Evolutionary conservation across 2,797 vertebrate genomes (phyloP), one percentile per base, ranked within the genome.

Genomic region (Salmo trutta): DNA sequence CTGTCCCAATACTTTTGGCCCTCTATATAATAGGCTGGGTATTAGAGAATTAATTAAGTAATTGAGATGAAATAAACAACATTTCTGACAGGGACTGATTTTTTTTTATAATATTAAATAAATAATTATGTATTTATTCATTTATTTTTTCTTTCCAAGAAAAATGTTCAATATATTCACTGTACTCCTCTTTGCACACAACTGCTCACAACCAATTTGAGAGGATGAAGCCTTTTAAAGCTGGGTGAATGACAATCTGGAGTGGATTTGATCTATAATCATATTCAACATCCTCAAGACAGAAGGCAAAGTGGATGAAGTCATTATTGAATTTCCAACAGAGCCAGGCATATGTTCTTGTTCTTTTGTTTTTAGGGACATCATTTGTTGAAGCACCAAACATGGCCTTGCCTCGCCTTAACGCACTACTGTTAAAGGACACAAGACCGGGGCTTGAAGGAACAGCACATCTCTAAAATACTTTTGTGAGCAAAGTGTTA

Each of bases 271-370:
- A 14, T 4, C 21, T 65, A 3, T 89, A 84, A 88, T 81, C 56
- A 74, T 85, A 86, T 86, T 82, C 75, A 71, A 70, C 64, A 76
- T 80, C 67, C 73, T 86, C 81, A 83, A 80, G 82, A 81, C 81
- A 85, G 79, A 62, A 74, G 73, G 83, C 73, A 80, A 80, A 85
- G 81, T 84, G 79, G 80, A 90, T 86, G 62, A 83, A 89, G 83
- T 86, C 67, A 31, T 87, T 86, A 87, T 88, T 84, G 76, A 47
- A 84, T 86, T 84, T 80, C 67, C 24, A 79, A 80, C 41, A 66
- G 77, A 82, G 75, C 71, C 82, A 85, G 85, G 84, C 83, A 71
- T 78, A 78, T 81, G 79, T 79, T 80, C 75, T 83, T 54, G 59
- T 24, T 64, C 31, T 74, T 68, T 73, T 79, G 77, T 65, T 79